Conservation (phyloP, 1,140 invertebrate species). For the Ectropis grisescens region DNA sequence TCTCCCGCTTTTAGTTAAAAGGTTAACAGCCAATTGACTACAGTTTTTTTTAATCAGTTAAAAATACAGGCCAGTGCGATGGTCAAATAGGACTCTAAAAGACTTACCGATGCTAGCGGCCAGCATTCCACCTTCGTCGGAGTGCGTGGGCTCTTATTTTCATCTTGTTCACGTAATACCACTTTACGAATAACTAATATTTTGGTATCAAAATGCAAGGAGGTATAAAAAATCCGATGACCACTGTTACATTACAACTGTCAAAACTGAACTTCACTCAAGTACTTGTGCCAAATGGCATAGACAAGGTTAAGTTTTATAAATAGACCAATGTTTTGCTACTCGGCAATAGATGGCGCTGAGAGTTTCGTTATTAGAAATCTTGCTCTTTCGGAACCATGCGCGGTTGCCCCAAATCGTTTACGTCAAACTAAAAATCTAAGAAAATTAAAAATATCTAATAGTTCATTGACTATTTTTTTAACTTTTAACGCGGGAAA, state of each 20-base stretch:
- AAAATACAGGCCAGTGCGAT: slow-evolving; percentile 45
- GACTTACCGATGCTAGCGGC: slow-evolving; percentile 59
- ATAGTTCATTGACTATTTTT: no score
- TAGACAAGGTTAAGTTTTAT: slow-evolving; percentile 45
- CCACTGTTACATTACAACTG: slow-evolving; percentile 62
- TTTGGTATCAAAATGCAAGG: slow-evolving; percentile 67
- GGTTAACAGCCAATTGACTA: slow-evolving; percentile 69
- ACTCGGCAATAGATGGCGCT: slow-evolving; percentile 34
- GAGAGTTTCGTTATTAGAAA: no score
- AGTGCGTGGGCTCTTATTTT: slow-evolving; percentile 65
- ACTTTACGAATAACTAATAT: slow-evolving; percentile 64
- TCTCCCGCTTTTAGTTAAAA: slow-evolving; percentile 68
- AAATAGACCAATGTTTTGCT: slow-evolving; percentile 31
- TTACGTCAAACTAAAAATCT: no score
- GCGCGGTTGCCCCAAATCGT: no score
- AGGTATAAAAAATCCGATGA: slow-evolving; percentile 66
- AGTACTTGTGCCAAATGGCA: slow-evolving; percentile 51
- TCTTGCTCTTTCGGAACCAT: no score
- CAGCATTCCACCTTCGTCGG: slow-evolving; percentile 61
- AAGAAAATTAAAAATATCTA: no score
- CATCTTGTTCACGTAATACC: slow-evolving; percentile 68
- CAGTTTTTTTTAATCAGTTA: slow-evolving; percentile 69
- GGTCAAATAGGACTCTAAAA: no score
- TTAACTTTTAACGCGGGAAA: no score
- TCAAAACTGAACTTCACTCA: slow-evolving; percentile 64